Conservation (phyloP, 2,888 invertebrate species). For the Philonicus albiceps region DNA sequence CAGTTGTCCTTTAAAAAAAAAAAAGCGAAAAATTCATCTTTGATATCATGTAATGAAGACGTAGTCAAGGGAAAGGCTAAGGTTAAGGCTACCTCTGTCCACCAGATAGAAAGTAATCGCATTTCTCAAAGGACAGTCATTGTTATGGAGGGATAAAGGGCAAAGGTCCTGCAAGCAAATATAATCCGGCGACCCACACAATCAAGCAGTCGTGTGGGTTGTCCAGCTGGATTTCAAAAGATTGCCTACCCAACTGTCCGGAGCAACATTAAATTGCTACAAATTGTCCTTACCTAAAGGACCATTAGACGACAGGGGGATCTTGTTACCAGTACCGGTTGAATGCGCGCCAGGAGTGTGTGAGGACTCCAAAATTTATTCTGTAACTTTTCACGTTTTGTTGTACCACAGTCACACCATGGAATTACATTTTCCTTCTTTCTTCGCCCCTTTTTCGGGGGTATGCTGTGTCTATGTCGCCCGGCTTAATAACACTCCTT, state of each 20-base stretch:
- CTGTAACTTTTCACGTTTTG: neutral
- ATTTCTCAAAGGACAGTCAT: neutral
- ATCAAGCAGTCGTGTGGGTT: neutral
- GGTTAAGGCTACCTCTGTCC: neutral
- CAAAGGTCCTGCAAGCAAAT: neutral
- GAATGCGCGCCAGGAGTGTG: neutral
- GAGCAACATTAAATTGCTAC: neutral
- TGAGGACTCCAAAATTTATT: neutral
- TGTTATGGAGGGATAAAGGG: neutral
- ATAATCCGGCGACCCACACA: neutral
- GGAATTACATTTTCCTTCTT: neutral
- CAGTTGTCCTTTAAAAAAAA: neutral
- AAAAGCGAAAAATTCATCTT: neutral
- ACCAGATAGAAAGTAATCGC: neutral
- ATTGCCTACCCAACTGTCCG: neutral
- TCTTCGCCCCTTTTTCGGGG: neutral
- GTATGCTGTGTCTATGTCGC: neutral
- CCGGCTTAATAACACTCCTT: neutral
- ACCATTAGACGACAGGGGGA: neutral
- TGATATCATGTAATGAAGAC: neutral
- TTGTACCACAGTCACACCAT: neutral
- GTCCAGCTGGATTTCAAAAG: neutral
- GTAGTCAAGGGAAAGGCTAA: neutral
- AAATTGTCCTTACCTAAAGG: neutral
- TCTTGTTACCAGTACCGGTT: neutral